These are phyloP conservation scores for Gymnothorax javanicus DNA, from an alignment of 2,797 vertebrate genomes.

Conservation along the genomic window DNA sequence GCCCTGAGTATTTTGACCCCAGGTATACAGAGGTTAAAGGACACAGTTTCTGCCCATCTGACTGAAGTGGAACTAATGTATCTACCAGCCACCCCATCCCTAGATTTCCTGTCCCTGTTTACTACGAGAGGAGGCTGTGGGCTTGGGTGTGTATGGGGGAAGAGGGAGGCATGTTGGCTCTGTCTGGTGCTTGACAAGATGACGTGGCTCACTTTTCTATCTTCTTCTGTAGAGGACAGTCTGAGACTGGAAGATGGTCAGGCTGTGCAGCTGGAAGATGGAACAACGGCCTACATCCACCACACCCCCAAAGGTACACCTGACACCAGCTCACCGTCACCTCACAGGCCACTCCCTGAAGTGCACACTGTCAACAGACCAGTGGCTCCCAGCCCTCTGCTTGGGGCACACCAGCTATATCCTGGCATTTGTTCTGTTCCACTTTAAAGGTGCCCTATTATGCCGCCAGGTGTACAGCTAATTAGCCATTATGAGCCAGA, in stretches of 20 bases:
- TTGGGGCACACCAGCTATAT: no score
- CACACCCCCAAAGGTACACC: conserved; percentile 90
- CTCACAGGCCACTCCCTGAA: neutral
- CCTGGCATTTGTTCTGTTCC: no score
- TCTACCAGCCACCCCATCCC: neutral
- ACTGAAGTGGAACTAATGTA: neutral
- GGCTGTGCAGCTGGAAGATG: conserved; percentile 94
- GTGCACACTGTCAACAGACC: neutral
- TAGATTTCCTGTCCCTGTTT: neutral
- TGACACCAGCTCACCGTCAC: neutral
- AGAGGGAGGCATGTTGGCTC: no score
- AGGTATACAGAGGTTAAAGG: neutral
- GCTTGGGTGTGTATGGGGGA: neutral
- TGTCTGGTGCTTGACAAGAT: neutral
- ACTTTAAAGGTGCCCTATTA: no score
- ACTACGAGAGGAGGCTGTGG: neutral
- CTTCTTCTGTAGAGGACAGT: conserved; percentile 78
- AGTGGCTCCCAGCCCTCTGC: no score
- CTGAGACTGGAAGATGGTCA: conserved; percentile 95
- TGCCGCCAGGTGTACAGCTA: no score
- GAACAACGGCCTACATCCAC: conserved; percentile 95
- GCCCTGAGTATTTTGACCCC: neutral
- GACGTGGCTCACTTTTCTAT: conserved; percentile 20
- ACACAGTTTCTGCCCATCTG: neutral
- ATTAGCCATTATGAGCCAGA: no score